Evolutionary conservation across 2,888 invertebrate species (phyloP).

Genomic region (Heliconius cydno): DNA sequence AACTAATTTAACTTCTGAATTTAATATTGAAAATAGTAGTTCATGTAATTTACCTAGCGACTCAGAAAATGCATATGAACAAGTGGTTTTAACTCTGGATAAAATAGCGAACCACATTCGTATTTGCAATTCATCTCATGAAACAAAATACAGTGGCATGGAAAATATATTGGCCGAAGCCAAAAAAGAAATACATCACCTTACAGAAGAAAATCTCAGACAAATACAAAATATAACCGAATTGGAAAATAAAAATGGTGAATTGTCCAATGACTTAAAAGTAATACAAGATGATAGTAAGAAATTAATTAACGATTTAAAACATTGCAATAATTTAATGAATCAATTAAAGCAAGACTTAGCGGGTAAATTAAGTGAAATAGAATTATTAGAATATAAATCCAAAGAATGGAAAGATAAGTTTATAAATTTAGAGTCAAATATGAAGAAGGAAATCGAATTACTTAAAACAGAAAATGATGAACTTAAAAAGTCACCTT

Average conservation of each 20-base stretch:
- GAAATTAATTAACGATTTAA: slow-evolving; percentile 54
- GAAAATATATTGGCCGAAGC: slow-evolving; percentile 52
- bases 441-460: slow-evolving; percentile 60
- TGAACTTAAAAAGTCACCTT: slow-evolving; percentile 53
- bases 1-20: slow-evolving; percentile 49
- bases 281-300: slow-evolving; percentile 54
- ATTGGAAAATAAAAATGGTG: slow-evolving; percentile 52
- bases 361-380: slow-evolving; percentile 58
- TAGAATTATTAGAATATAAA: slow-evolving; percentile 60
- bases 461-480: slow-evolving; percentile 61
- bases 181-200: slow-evolving; percentile 55
- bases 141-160: slow-evolving; percentile 47
- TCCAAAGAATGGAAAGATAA: slow-evolving; percentile 60
- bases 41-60: slow-evolving; percentile 44
- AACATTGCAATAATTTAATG: slow-evolving; percentile 55
- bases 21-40: slow-evolving; percentile 52
- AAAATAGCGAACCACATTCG: slow-evolving; percentile 55
- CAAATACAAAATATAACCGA: slow-evolving; percentile 52
- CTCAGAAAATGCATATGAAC: slow-evolving; percentile 51
- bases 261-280: slow-evolving; percentile 52
- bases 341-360: slow-evolving; percentile 59
- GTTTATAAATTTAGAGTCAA: slow-evolving; percentile 55
- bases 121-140: slow-evolving; percentile 49
- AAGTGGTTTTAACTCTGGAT: slow-evolving; percentile 58
- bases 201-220: slow-evolving; percentile 56